These are phyloP conservation scores for Eubasilissa regina DNA, from an alignment of 1,140 invertebrate species.

Conservation along the genomic window DNA sequence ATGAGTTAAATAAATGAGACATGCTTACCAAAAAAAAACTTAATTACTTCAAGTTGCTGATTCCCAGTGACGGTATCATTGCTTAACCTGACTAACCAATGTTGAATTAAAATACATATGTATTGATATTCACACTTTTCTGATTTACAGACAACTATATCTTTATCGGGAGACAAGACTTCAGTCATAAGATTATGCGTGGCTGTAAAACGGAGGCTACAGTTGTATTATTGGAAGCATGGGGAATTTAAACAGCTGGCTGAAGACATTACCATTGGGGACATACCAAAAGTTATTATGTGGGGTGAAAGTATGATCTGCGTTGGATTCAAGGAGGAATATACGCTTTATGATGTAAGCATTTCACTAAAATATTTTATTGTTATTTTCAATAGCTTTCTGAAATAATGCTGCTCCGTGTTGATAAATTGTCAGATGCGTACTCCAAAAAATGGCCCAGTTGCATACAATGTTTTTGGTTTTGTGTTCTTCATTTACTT, in stretches of 20 bases:
- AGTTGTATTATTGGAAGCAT: slow-evolving; percentile 93
- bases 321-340: slow-evolving; percentile 89
- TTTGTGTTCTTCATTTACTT: no score
- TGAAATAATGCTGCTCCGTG: no score
- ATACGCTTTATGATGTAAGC: slow-evolving; percentile 83
- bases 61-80: no score
- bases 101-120: no score
- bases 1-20: no score
- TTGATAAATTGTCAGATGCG: no score
- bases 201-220: slow-evolving; percentile 88
- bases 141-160: slow-evolving; percentile 53
- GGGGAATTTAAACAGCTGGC: slow-evolving; percentile 84
- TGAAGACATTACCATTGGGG: slow-evolving; percentile 84
- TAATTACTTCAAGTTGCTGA: no score
- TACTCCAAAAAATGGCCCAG: no score
- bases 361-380: slow-evolving; percentile 48
- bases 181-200: slow-evolving; percentile 89
- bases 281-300: slow-evolving; percentile 87
- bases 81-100: no score
- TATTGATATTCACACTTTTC: no score
- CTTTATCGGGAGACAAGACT: slow-evolving; percentile 81
- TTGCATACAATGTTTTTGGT: no score
- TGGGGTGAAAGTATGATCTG: slow-evolving; percentile 90
- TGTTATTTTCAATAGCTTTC: not conserved
- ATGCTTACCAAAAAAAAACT: no score